These are phyloP conservation scores for Ailuropoda melanoleuca DNA, from an alignment of 2,113 vertebrate species.

Conservation along the genomic window DNA sequence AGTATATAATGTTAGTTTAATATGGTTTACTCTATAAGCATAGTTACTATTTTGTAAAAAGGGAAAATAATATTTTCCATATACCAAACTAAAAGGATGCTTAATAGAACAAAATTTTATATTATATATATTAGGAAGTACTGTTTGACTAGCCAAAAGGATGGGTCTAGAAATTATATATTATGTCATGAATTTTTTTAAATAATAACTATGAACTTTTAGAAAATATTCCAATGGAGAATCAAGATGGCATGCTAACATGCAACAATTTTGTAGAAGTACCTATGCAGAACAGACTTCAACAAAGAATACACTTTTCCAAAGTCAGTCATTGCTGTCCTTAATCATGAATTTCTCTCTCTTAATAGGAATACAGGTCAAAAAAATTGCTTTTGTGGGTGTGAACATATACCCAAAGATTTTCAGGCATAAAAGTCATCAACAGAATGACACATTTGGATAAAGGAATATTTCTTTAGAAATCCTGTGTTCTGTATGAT, in stretches of 20 bases:
- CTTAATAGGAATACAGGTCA: neutral
- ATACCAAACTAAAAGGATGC: neutral
- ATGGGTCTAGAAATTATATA: neutral
- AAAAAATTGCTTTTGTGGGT: neutral
- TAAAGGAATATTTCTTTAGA: neutral
- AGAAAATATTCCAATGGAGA: neutral
- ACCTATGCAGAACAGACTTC: neutral
- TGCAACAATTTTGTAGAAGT: neutral
- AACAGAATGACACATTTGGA: neutral
- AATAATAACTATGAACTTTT: neutral
- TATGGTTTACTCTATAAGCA: neutral
- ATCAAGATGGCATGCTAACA: neutral
- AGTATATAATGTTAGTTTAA: neutral
- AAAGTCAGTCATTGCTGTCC: neutral
- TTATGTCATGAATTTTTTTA: neutral
- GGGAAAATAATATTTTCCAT: neutral
- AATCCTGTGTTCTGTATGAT: neutral
- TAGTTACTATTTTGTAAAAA: neutral
- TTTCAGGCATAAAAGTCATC: neutral
- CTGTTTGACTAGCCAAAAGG: neutral
- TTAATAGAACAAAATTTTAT: neutral
- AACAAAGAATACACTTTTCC: neutral
- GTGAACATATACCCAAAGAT: neutral
- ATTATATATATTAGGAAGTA: neutral
- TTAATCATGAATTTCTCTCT: neutral